These are phyloP conservation scores for Microchrysa polita DNA, from an alignment of 2,888 invertebrate genomes.

Conservation along the genomic window DNA sequence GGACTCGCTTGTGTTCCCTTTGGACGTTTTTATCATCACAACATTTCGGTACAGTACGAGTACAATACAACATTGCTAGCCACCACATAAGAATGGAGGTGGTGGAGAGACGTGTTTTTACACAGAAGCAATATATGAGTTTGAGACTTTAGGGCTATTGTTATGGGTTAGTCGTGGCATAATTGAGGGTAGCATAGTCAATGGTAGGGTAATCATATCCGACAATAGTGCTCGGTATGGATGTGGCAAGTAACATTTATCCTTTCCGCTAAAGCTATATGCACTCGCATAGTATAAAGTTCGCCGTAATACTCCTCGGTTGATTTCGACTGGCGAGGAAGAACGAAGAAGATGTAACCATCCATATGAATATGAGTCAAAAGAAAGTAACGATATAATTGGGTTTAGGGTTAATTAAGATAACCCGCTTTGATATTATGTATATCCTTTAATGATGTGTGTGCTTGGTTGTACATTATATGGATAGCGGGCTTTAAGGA, in stretches of 20 bases:
- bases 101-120: not conserved
- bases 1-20: slow-evolving; percentile 18
- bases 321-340: not conserved
- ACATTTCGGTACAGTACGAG: too few relatives aligned
- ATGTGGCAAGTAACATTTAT: not conserved
- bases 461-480: too few relatives aligned
- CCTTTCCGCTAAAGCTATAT: not conserved
- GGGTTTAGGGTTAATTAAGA: slow-evolving; percentile 9
- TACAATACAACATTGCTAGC: not conserved
- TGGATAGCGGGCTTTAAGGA: too few relatives aligned
- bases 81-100: not conserved
- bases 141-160: not conserved
- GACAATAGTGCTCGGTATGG: slow-evolving; percentile 12
- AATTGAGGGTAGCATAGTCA: slow-evolving; percentile 16
- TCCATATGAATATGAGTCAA: not conserved
- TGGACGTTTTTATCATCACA: slow-evolving; percentile 42
- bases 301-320: not conserved
- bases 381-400: slow-evolving; percentile 10
- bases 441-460: not conserved
- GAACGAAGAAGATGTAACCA: not conserved
- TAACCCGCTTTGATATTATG: slow-evolving; percentile 3
- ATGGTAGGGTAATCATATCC: slow-evolving; percentile 31
- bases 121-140: too few relatives aligned
- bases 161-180: not conserved
- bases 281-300: too few relatives aligned